Evolutionary conservation across 92 coral and sea anemone genomes (phyloP).

Genomic region (Bergia puertoricense): DNA sequence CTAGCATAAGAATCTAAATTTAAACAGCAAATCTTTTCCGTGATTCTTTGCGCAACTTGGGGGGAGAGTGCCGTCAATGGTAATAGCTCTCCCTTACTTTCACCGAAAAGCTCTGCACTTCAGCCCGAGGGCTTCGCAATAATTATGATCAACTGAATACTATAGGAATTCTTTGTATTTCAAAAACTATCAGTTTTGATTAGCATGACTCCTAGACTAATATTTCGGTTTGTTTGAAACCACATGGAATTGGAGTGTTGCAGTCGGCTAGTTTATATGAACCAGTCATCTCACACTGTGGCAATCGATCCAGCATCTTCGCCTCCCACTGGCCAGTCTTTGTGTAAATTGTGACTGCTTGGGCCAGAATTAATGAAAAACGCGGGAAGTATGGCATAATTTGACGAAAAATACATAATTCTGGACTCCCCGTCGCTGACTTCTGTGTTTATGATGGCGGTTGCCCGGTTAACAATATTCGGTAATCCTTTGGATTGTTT

Average conservation of each 20-base stretch:
- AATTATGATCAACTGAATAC: conserved; percentile 1
- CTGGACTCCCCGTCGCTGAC: conserved; percentile 38
- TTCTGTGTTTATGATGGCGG: conserved; percentile 49
- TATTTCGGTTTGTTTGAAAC: conserved; percentile 22
- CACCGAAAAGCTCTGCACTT: neutral
- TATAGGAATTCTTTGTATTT: neutral
- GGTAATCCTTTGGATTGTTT: conserved; percentile 35
- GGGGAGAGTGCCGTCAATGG: neutral
- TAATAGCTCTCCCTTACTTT: neutral
- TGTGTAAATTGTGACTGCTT: conserved; percentile 26
- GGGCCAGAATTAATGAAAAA: conserved; percentile 23
- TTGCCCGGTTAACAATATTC: conserved; percentile 35
- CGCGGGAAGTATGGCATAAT: neutral
- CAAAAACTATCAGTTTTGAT: neutral
- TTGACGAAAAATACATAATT: conserved; percentile 5
- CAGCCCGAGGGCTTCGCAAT: conserved; percentile 6
- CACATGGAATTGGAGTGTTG: conserved; percentile 7
- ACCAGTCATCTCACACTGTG: conserved; percentile 5
- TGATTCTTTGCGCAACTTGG: neutral
- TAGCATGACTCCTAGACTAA: conserved; percentile 6
- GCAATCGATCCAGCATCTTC: neutral
- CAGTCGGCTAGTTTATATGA: conserved; percentile 13
- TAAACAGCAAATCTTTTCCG: neutral
- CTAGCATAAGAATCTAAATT: neutral
- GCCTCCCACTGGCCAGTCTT: conserved; percentile 13